Evolutionary conservation across 30 jellyfish, hydroid and myxozoan species (phyloP), one percentile per base, ranked within the genome.

Genomic region (Cassiopea andromeda): DNA sequence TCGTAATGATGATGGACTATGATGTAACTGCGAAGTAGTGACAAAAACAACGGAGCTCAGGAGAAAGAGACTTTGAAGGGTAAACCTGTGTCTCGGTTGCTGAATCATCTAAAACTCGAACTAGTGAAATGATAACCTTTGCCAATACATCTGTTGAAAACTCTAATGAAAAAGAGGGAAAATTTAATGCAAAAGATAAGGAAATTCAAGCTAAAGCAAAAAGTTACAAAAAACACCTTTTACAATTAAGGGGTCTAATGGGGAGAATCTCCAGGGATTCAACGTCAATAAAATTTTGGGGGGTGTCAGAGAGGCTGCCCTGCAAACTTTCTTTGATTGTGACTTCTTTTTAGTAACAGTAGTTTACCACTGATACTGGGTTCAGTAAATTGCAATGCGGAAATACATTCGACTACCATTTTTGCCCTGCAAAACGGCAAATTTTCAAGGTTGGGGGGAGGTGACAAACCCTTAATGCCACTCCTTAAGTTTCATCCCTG

Each of bases 61-160:
- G 73, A 64, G 19, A 64, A 38, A 75, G 47, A 38, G 44, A 16
- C 44, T 48, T 84, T 27, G 38, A 27, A 27, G 38, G 38, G 38
- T 27, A 27, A 27, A 84, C 92, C 78, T 84, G 60, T 9, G 78
- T 48, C 44, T 70, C 78, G 50, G 46, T 2, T 13, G 92, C 6
- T 9, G 13, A 1, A 84, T 84, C 85, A 60, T 54, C 58, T 73
- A 84, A 54, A n/a, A 48, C 14, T 17, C 43, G 47, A 47, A 69
- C 44, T 10, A 71, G 2, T 18, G 80, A 19, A 7, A 16, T 70
- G 79, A 38, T 46, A 48, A 84, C 6, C 58, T 71, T 71, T 48
- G 71, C 8, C 48, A 69, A 69, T 54, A 85, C 75, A 1, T 69
- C 12, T n/a, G 58, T 18, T 1, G 85, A 16, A 73, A 71, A 84